phyloP scores from a whole-genome alignment of 2,797 vertebrate genomes.

The Ambastaia sidthimunki region DNA sequence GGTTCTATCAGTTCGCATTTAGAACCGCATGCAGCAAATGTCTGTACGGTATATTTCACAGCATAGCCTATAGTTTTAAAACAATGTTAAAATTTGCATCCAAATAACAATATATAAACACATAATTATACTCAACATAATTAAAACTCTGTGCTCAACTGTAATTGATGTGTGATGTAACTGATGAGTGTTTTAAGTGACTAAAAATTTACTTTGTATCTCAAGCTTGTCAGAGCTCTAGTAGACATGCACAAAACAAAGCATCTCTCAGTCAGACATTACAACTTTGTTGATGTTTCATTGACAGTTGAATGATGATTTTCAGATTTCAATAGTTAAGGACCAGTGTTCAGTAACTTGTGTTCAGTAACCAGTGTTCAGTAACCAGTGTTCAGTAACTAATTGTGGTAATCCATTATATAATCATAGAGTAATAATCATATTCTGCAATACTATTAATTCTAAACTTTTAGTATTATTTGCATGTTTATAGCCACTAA shows the following conservation, averaged over 20 bases:
- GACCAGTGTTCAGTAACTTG: too few relatives aligned
- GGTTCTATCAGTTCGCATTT: not conserved
- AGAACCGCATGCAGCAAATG: not conserved
- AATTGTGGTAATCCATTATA: not conserved
- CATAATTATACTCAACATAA: not conserved
- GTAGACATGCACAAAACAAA: not conserved
- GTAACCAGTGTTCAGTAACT: not conserved
- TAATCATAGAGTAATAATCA: not conserved
- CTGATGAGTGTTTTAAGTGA: too few relatives aligned
- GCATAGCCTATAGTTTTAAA: not conserved
- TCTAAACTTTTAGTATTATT: too few relatives aligned
- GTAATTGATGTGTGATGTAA: not conserved
- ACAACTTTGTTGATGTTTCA: not conserved
- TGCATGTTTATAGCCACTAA: too few relatives aligned
- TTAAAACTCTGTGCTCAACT: not conserved
- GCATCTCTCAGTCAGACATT: not conserved
- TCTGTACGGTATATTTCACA: not conserved
- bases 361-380: too few relatives aligned
- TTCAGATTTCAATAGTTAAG: too few relatives aligned
- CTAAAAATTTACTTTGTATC: conserved; percentile 1
- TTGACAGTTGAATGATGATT: not conserved
- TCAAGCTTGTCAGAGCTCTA: not conserved
- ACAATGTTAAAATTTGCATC: not conserved
- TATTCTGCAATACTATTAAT: not conserved
- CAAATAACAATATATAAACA: too few relatives aligned